Evolutionary conservation across 2,888 invertebrate genomes (phyloP).

Genomic region (Metalampra italica): DNA sequence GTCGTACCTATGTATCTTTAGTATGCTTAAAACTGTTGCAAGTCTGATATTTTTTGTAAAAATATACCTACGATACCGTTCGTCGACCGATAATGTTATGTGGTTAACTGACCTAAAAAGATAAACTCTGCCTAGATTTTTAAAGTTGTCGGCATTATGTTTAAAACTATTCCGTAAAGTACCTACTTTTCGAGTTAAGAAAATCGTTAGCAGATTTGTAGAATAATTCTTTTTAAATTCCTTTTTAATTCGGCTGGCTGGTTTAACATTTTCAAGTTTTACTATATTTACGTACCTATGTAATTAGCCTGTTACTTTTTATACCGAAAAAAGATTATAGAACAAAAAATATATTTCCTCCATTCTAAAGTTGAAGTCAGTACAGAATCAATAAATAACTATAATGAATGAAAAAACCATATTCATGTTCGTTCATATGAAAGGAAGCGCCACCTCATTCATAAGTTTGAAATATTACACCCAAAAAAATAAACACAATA

Average conservation of each 20-base stretch:
- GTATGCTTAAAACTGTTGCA: no score
- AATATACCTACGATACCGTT: not conserved
- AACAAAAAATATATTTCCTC: no score
- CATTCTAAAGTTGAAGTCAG: no score
- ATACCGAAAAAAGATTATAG: no score
- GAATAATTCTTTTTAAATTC: no score
- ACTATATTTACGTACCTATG: no score
- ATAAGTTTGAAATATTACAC: conserved; percentile 23
- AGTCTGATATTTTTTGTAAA: not conserved
- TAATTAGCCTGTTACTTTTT: no score
- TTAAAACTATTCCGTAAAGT: not conserved
- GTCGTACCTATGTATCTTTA: not conserved
- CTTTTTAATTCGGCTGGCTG: no score
- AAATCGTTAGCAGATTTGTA: not conserved
- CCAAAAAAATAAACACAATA: conserved; percentile 16
- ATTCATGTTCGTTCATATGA: not conserved
- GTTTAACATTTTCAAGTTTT: no score
- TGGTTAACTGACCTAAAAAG: conserved; percentile 30
- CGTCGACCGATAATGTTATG: not conserved
- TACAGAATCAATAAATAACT: no score
- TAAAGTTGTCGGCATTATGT: not conserved
- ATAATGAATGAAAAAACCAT: no score
- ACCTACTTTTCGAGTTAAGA: not conserved
- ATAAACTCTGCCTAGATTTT: conserved; percentile 22
- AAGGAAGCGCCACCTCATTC: conserved; percentile 25